Percentiles rank a stretch among this genome's conserved stretches.
These are phyloP conservation scores for Choloepus didactylus DNA, from an alignment of 2,797 vertebrate species.

Conservation along the genomic window DNA sequence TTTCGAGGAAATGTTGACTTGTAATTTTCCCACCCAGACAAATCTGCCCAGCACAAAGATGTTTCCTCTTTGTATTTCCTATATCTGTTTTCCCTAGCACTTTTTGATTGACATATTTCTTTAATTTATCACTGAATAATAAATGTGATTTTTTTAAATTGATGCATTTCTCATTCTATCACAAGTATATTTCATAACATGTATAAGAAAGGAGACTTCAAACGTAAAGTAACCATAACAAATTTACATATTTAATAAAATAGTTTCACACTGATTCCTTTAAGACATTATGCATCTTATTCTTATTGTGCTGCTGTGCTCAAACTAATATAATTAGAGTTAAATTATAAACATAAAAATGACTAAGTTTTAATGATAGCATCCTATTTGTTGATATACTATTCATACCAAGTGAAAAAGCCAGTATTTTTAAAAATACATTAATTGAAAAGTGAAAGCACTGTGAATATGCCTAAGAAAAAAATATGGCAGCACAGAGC, in stretches of 20 bases:
- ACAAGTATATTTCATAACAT: neutral
- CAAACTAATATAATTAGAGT: neutral
- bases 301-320: neutral
- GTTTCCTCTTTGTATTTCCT: neutral
- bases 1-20: neutral
- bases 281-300: neutral
- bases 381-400: neutral
- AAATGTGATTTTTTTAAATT: neutral
- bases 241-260: neutral
- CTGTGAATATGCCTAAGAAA: neutral
- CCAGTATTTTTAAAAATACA: too few species aligned
- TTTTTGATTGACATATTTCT: neutral
- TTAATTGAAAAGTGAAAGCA: conserved; percentile 26
- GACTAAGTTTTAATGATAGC: neutral
- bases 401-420: neutral
- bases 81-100: neutral
- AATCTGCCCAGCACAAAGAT: neutral
- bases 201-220: neutral
- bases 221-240: neutral
- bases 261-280: neutral
- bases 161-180: neutral
- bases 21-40: neutral
- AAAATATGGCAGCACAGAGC: neutral
- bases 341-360: neutral
- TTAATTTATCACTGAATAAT: neutral